Evolutionary conservation across 2,797 vertebrate species (phyloP).

Genomic region (Erethizon dorsatum): DNA sequence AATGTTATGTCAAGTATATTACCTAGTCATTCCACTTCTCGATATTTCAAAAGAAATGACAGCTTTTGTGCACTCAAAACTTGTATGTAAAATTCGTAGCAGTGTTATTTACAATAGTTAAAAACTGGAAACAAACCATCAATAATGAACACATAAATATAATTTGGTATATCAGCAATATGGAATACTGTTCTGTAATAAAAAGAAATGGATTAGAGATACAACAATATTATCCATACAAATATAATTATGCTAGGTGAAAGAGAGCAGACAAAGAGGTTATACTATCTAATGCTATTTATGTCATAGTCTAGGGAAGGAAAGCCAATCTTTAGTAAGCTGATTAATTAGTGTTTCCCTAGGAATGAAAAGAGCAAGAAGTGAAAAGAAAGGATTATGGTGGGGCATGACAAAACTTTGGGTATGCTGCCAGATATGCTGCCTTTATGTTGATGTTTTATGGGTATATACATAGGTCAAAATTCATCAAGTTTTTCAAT

Average conservation of each 20-base stretch:
- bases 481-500: neutral
- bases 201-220: neutral
- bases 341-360: no score
- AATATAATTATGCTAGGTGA: neutral
- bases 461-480: neutral
- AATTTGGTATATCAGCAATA: neutral
- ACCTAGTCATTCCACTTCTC: neutral
- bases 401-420: neutral
- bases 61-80: neutral
- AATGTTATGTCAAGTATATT: neutral
- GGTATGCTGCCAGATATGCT: neutral
- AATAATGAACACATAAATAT: neutral
- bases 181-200: neutral
- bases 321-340: neutral
- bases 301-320: neutral
- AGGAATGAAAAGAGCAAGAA: neutral
- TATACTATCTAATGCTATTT: neutral
- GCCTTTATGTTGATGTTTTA: neutral
- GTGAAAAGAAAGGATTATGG: neutral
- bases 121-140: neutral
- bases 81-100: neutral
- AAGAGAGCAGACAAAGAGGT: neutral
- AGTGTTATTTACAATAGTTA: neutral
- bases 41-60: neutral
- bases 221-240: neutral